These are phyloP conservation scores for Melanerpes aurifrons DNA, from an alignment of 2,113 vertebrate species.

Conservation along the genomic window DNA sequence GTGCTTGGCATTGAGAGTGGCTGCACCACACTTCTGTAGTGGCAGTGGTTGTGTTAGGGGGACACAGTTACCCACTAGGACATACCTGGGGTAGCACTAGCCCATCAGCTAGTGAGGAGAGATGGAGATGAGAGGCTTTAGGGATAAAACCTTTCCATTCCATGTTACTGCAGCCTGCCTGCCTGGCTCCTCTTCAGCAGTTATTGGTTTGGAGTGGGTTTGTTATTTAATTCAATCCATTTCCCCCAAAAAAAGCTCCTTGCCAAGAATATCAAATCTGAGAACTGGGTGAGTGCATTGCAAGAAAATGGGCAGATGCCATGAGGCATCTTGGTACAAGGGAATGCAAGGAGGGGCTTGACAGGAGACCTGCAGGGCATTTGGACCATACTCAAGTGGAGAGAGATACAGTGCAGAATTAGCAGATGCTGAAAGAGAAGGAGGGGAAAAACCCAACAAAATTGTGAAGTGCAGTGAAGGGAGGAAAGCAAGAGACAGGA, in stretches of 20 bases:
- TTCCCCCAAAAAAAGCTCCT: background rate
- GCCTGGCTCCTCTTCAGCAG: background rate
- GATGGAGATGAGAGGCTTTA: background rate
- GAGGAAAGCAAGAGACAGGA: background rate
- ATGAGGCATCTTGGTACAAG: background rate
- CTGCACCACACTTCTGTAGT: background rate
- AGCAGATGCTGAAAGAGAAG: background rate
- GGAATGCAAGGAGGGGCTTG: background rate
- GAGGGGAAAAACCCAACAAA: background rate
- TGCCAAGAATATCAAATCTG: slow-evolving; percentile 26
- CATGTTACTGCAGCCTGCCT: background rate
- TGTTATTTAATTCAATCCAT: background rate
- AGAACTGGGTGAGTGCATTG: background rate
- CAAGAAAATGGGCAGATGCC: background rate
- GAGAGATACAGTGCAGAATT: background rate
- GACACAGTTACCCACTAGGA: background rate
- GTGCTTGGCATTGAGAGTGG: accelerated
- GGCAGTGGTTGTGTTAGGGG: background rate
- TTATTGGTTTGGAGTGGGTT: background rate
- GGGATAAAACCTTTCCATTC: background rate
- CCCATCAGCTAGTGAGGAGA: background rate
- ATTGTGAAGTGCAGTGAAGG: background rate
- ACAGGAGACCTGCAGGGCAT: background rate
- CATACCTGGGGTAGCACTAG: background rate
- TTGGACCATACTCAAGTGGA: background rate